Base-by-base conservation (phyloP, 2,888 invertebrate species). In the Odontocerum albicorne region DNA sequence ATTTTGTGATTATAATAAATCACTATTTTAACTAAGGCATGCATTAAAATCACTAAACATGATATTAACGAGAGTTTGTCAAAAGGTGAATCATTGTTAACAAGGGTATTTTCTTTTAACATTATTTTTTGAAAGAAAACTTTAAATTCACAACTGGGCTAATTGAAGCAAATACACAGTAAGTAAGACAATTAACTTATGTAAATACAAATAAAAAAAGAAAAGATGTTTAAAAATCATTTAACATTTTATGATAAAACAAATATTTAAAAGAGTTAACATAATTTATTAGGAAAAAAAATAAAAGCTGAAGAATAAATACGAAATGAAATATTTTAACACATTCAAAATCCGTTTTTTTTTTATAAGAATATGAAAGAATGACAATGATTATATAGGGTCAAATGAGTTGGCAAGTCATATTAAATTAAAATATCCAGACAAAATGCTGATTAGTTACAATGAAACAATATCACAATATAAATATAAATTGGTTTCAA, bases 131-230 rank as follows among this genome's bases (percentile, higher is more conserved):
- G n/a, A n/a, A n/a, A n/a, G n/a, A 17, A 19, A 43, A 27, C 15
- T 20, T 12, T 47, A 22, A 27, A 32, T 49, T 49, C 38, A 20
- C 36, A 57, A 57, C 35, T 50, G 54, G 42, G 46, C 40, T 38
- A 54, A 54, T 58, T 57, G 57, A 53, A 57, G 54, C 16, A 57
- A 49, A 57, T 35, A 57, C 49, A 57, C 22, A 35, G 27, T 17
- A 17, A 45, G 22, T 43, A 16, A 21, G 20, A 49, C 39, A 39
- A 35, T n/a, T n/a, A n/a, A 43, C 3, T 6, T 38, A 39, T 17
- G 19, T 7, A 32, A 21, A 20, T 35, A 45, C 35, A 45, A 13
- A 27, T 22, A 27, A 31, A 16, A 10, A 16, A 43, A 27, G 16
- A 31, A 7, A 19, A 45, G 20, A 47, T 47, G 47, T 22, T 35